phyloP scores from a whole-genome alignment of 2,797 vertebrate genomes.

The Leptatherina wallacei region DNA sequence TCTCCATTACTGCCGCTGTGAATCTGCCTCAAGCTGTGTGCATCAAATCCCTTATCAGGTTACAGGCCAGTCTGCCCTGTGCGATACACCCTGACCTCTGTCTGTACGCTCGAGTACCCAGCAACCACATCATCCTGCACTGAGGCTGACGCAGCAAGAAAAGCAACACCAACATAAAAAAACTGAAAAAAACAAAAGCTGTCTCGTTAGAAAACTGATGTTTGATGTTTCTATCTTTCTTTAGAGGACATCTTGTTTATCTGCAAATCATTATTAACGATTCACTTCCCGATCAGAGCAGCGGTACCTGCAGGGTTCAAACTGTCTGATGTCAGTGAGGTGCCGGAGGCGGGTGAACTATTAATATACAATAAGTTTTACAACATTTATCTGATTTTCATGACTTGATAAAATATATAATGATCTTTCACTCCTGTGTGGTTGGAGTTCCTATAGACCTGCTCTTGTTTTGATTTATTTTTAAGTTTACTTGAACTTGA shows the following conservation, averaged over 20 bases:
- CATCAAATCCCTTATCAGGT: constrained; percentile 12
- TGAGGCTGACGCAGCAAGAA: background rate
- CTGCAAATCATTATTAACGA: background rate
- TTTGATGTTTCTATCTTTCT: background rate
- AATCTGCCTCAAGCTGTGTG: constrained; percentile 1
- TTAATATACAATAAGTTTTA: background rate
- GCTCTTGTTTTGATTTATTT: background rate
- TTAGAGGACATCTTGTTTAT: background rate
- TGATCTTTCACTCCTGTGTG: background rate
- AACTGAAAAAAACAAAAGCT: background rate
- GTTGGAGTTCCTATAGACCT: background rate
- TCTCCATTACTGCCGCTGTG: background rate
- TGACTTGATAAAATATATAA: background rate
- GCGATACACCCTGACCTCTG: constrained; percentile 4
- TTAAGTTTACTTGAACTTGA: background rate
- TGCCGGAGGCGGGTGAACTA: background rate
- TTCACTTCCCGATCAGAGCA: background rate
- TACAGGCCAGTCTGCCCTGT: constrained; percentile 4
- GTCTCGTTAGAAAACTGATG: background rate
- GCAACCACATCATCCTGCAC: constrained; percentile 9
- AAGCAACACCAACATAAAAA: background rate
- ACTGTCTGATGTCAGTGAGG: background rate
- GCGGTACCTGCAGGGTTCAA: background rate
- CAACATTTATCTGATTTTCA: background rate
- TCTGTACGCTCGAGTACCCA: constrained; percentile 3